Evolutionary conservation across 2,888 invertebrate genomes (phyloP).

Genomic region (Yponomeuta sedellus): DNA sequence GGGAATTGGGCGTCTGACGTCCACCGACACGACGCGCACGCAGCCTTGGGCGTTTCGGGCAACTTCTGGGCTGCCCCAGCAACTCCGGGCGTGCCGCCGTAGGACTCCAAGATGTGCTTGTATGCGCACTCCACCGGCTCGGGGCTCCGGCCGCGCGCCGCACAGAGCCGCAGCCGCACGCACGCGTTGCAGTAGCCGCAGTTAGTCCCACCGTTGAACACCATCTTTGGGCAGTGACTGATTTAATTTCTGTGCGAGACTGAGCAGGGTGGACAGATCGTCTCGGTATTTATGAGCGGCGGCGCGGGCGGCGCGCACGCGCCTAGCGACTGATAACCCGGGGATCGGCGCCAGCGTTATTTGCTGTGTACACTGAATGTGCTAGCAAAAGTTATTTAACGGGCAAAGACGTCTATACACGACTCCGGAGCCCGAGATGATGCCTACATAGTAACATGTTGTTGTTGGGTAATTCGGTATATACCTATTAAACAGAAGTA

Average conservation of each 20-base stretch:
- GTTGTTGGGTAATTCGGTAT: not conserved
- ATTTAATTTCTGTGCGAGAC: conserved; percentile 31
- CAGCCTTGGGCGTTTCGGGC: conserved; percentile 47
- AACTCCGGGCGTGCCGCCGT: conserved; percentile 32
- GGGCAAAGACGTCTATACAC: not conserved
- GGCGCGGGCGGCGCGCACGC: conserved; percentile 61
- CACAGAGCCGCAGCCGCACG: conserved; percentile 57
- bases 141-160: conserved; percentile 59
- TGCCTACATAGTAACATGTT: not conserved
- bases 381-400: not conserved
- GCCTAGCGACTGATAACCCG: conserved; percentile 58
- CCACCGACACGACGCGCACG: conserved; percentile 65
- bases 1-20: conserved; percentile 69
- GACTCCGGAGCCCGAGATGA: not conserved
- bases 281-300: conserved; percentile 55
- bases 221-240: not conserved
- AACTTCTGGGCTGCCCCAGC: conserved; percentile 37
- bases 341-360: conserved; percentile 51
- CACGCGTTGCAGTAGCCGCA: conserved; percentile 71
- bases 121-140: conserved; percentile 67
- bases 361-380: conserved; percentile 15
- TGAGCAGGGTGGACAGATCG: conserved; percentile 34
- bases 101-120: conserved; percentile 69
- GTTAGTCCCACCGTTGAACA: conserved; percentile 55
- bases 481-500: not conserved